Evolutionary conservation across 2,797 vertebrate species (phyloP).

Genomic region (Champsocephalus gunnari): DNA sequence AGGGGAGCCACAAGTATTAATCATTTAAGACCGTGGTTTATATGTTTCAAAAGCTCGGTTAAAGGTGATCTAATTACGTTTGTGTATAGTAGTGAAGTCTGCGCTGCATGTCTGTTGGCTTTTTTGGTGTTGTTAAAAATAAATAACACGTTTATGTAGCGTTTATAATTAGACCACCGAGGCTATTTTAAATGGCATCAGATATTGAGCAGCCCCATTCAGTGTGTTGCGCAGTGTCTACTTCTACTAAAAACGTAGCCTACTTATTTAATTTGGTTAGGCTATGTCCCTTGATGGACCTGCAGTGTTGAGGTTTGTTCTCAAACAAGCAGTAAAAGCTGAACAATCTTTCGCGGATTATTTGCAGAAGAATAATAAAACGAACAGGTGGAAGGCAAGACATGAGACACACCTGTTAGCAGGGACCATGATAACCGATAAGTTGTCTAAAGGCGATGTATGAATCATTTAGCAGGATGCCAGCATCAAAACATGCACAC

Average conservation of each 20-base stretch:
- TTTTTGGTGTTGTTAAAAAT: neutral
- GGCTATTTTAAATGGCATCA: too few species aligned
- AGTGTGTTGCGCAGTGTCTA: neutral
- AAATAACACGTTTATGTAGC: neutral
- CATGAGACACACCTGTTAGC: constrained; percentile 80
- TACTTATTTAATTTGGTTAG: constrained; percentile 19
- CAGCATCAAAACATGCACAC: constrained; percentile 20
- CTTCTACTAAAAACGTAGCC: constrained; percentile 8
- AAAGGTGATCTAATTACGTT: constrained; percentile 23
- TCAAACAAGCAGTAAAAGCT: constrained; percentile 85
- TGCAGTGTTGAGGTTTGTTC: constrained; percentile 62
- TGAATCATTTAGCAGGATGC: constrained; percentile 70
- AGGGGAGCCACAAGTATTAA: constrained; percentile 57
- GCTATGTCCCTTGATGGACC: constrained; percentile 20
- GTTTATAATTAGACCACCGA: too few species aligned
- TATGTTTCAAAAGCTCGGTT: constrained; percentile 12
- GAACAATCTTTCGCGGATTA: constrained; percentile 65
- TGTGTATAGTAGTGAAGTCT: neutral
- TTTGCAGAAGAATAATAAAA: constrained; percentile 85
- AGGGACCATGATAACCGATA: constrained; percentile 74
- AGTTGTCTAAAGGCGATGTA: constrained; percentile 63
- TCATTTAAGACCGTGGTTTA: constrained; percentile 65
- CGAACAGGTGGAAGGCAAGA: constrained; percentile 84
- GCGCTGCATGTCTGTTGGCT: neutral
- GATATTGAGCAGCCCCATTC: neutral